These are phyloP conservation scores for Oophaga sylvatica DNA, from an alignment of 2,797 vertebrate genomes.

Conservation along the genomic window DNA sequence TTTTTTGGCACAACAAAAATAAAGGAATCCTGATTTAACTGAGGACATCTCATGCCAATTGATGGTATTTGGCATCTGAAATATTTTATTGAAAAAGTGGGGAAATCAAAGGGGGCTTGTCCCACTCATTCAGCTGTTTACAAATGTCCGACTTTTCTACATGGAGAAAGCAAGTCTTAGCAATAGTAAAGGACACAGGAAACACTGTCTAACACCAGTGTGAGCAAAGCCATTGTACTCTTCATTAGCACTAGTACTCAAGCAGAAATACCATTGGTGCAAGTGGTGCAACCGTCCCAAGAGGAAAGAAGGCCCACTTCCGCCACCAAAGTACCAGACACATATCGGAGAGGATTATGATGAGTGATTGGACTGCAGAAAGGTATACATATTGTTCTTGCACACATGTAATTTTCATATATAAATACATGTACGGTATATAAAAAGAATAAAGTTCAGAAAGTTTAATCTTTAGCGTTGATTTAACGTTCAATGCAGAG, in stretches of 20 bases:
- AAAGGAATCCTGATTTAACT: not conserved
- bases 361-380: no score
- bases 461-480: not conserved
- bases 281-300: no score
- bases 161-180: not conserved
- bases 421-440: not conserved
- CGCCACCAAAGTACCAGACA: no score
- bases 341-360: no score
- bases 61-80: not conserved
- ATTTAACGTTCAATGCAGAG: slow-evolving; percentile 15
- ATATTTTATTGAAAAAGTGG: not conserved
- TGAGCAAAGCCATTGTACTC: not conserved
- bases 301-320: no score
- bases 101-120: not conserved
- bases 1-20: not conserved
- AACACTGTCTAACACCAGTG: not conserved
- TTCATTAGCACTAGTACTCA: not conserved
- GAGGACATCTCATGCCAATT: not conserved
- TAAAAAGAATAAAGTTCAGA: not conserved
- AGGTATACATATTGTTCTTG: no score
- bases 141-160: not conserved
- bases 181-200: no score
- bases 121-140: not conserved
- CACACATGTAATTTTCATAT: no score
- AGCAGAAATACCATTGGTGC: no score